Base-by-base conservation (phyloP, 2,113 vertebrate species). In the Hemibagrus wyckioides region DNA sequence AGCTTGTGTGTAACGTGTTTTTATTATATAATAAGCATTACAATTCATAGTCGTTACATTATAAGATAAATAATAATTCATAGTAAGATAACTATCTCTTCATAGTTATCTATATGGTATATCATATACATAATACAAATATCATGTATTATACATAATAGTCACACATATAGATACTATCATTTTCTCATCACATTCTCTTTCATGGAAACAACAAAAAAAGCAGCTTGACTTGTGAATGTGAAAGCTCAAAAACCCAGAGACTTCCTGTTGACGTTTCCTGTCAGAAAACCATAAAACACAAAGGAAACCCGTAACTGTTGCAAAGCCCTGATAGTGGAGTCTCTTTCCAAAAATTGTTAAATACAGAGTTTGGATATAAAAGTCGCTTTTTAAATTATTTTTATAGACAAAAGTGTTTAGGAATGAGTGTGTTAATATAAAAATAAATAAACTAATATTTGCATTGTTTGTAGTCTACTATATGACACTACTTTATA, bases 1-100 rank as follows among this genome's bases (percentile, higher is more conserved):
- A 50, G 11, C n/a, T 61, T 87, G 39, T 90, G 77, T 85, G 77
- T 85, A 25, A 76, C 28, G 59, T 36, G n/a, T n/a, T n/a, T n/a
- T n/a, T n/a, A n/a, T n/a, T n/a, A 8, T n/a, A 63, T 82, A 17
- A 25, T 48, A 77, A 44, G 41, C 71, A 75, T 50, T 50, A n/a
- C 2, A 79, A 79, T 54, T 21, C 2, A 52, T 30, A 50, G 14
- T 50, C 7, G 19, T 75, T 44, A 48, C 3, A 33, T 80, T 54
- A 56, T 23, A 54, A 36, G 67, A 36, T n/a, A 28, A 75, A 28
- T 44, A 73, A 23, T 39, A 28, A 75, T 44, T 44, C 41, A 48
- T 23, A 73, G 8, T 25, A 75, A 36, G 8, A 17, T 80, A 36
- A 56, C 15, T 15, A 48, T 50, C 13, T 48, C 11, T 76, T 71